These are phyloP conservation scores for Bombus huntii DNA, from an alignment of 1,140 invertebrate genomes.

Conservation along the genomic window DNA sequence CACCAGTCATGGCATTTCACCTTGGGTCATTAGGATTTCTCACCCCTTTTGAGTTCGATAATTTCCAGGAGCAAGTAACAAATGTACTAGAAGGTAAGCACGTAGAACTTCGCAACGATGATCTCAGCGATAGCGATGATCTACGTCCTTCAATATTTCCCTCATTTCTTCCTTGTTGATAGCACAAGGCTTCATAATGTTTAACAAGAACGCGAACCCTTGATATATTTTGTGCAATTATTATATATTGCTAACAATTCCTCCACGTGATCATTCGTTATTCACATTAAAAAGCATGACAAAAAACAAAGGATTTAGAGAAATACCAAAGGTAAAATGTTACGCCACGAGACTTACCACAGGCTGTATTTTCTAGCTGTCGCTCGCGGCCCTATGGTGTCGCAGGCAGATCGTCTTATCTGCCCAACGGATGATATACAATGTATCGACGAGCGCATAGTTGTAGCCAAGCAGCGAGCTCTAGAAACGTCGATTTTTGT, in stretches of 20 bases:
- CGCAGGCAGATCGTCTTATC: too few species aligned
- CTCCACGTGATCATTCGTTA: background rate
- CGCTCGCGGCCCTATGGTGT: too few species aligned
- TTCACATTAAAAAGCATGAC: too few species aligned
- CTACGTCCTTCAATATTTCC: background rate
- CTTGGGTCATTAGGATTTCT: conserved; percentile 98
- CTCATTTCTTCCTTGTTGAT: background rate
- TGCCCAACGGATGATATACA: too few species aligned
- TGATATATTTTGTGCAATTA: background rate
- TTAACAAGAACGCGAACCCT: background rate
- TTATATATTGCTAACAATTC: background rate
- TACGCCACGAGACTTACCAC: too few species aligned
- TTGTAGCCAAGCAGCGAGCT: too few species aligned
- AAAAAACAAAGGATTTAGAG: background rate
- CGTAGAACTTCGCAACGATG: too few species aligned
- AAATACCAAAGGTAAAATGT: background rate
- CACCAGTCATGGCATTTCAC: conserved; percentile 99
- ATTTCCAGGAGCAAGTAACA: conserved; percentile 96
- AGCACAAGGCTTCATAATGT: background rate
- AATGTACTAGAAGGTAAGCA: conserved; percentile 91
- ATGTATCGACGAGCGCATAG: too few species aligned
- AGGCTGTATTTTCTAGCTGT: too few species aligned
- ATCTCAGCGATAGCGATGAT: background rate
- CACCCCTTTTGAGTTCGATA: conserved; percentile 97
- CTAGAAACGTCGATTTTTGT: too few species aligned